Conservation (phyloP, 2,113 vertebrate genomes). For the Ovibos moschatus region DNA sequence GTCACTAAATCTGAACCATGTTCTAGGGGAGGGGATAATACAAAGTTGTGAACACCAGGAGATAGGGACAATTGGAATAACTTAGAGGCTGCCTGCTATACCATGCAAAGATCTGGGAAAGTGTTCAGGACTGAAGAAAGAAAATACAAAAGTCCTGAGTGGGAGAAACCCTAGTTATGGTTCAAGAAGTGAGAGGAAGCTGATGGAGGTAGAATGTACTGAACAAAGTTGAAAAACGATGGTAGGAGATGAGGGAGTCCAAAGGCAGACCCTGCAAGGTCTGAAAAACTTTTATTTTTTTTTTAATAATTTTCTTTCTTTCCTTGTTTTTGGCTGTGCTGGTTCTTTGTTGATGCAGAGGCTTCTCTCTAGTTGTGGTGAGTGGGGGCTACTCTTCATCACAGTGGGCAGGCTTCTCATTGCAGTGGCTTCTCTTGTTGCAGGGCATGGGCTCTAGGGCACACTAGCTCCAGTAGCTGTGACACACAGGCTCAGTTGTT, state of each 20-base stretch:
- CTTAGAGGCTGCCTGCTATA: neutral
- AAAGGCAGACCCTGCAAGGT: neutral
- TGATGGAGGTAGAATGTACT: neutral
- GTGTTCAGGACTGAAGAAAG: neutral
- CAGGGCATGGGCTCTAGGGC: neutral
- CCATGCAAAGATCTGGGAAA: neutral
- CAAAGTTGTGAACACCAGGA: neutral
- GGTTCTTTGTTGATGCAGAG: neutral
- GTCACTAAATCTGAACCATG: neutral
- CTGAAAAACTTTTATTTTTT: neutral
- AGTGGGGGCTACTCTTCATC: neutral
- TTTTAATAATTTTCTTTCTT: neutral
- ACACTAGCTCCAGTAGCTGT: neutral
- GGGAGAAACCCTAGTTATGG: neutral
- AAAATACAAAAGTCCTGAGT: neutral
- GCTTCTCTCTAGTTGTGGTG: neutral
- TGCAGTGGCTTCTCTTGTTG: neutral
- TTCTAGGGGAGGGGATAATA: neutral
- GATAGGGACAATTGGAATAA: neutral
- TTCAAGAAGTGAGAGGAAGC: neutral
- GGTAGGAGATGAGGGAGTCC: neutral
- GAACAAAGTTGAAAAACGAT: neutral
- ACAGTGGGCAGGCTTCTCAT: neutral
- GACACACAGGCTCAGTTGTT: neutral
- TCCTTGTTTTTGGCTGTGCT: neutral